Conservation (phyloP, 2,888 invertebrate genomes). For the Elmis aenea region DNA sequence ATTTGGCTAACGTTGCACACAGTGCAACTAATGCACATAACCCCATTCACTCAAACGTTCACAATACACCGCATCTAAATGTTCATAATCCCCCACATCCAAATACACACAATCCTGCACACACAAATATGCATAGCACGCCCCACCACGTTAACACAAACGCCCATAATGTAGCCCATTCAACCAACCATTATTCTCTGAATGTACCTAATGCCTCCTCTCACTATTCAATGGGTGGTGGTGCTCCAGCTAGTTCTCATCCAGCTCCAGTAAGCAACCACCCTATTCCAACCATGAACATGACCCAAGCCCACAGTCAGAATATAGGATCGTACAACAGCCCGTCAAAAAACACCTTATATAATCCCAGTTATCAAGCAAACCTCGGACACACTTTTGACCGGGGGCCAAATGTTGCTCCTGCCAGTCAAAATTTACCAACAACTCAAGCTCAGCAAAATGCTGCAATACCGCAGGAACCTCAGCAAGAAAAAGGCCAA, state of each 20-base stretch:
- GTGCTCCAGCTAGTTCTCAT: constrained; percentile 21
- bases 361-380: constrained; percentile 34
- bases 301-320: constrained; percentile 25
- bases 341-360: constrained; percentile 35
- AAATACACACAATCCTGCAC: constrained; percentile 12
- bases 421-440: constrained; percentile 35
- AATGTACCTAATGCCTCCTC: constrained; percentile 35
- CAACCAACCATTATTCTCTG: constrained; percentile 35
- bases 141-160: constrained; percentile 24
- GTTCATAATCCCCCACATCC: constrained; percentile 8
- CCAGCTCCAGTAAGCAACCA: constrained; percentile 37
- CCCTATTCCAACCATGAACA: constrained; percentile 33
- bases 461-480: constrained; percentile 42
- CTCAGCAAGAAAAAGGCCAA: constrained; percentile 34
- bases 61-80: constrained; percentile 11
- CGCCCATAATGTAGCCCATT: constrained; percentile 22
- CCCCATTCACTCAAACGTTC: constrained; percentile 11
- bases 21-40: constrained; percentile 24
- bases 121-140: constrained; percentile 9
- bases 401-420: constrained; percentile 19
- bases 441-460: constrained; percentile 31
- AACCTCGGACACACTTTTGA: constrained; percentile 35
- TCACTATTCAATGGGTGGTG: constrained; percentile 28
- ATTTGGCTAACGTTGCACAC: constrained; percentile 33
- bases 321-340: constrained; percentile 27